Evolutionary conservation across 92 coral and sea anemone species (phyloP).

Genomic region (Porites rus): DNA sequence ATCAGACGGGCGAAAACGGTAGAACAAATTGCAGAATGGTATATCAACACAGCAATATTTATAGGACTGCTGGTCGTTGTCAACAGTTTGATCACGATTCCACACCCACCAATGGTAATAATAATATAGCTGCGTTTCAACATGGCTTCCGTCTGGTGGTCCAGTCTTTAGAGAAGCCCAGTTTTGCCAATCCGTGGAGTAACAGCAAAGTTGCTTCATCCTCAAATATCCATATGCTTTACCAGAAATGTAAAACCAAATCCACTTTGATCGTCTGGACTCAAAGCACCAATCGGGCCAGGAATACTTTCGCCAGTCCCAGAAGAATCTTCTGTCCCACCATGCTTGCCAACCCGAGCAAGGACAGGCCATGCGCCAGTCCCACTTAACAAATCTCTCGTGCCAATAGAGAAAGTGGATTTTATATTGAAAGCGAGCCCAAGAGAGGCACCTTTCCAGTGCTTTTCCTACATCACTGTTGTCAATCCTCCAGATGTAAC

Average conservation of each 20-base stretch:
- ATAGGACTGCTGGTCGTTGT: conserved; percentile 54
- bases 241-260: not conserved
- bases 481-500: conserved; percentile 43
- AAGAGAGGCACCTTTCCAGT: conserved; percentile 9
- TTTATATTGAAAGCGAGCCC: conserved; percentile 23
- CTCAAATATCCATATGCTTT: not conserved
- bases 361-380: conserved; percentile 48
- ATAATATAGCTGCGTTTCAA: not conserved
- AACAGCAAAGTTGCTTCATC: conserved; percentile 55
- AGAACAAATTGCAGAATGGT: conserved; percentile 45
- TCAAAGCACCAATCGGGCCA: conserved; percentile 23
- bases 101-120: not conserved
- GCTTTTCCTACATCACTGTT: conserved; percentile 25
- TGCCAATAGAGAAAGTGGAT: not conserved
- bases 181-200: conserved; percentile 25
- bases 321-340: conserved; percentile 47
- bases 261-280: conserved; percentile 8
- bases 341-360: conserved; percentile 56
- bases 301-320: not conserved
- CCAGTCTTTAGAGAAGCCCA: conserved; percentile 59
- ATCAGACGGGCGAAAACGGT: conserved; percentile 56
- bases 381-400: not conserved
- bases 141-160: conserved; percentile 44
- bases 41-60: conserved; percentile 57
- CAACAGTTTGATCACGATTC: not conserved